Evolutionary conservation across 2,113 vertebrate genomes (phyloP).

Genomic region (Caloenas nicobarica): DNA sequence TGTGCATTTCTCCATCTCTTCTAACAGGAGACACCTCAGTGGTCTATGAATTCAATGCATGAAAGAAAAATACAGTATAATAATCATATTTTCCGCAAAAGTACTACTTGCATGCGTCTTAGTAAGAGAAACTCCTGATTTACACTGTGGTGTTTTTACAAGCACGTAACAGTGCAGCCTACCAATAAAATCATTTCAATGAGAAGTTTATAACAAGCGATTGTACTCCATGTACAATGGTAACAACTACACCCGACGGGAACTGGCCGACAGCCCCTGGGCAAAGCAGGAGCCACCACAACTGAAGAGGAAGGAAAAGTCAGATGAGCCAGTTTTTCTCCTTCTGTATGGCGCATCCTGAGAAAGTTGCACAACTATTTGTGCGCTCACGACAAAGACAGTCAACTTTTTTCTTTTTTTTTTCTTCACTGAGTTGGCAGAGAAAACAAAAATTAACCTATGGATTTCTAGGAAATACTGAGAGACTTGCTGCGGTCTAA

Average conservation of each 20-base stretch:
- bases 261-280: not conserved
- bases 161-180: fast-evolving
- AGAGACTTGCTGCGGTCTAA: not conserved
- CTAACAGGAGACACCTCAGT: not conserved
- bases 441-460: not conserved
- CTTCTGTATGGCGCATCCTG: not conserved
- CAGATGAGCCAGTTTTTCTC: fast-evolving
- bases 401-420: not conserved
- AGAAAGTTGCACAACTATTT: not conserved
- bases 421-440: not conserved
- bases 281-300: not conserved
- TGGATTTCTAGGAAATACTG: not conserved
- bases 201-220: not conserved
- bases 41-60: not conserved
- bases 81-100: not conserved
- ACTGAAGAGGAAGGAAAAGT: not conserved
- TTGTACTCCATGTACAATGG: not conserved
- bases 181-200: not conserved
- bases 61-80: not conserved
- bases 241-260: not conserved
- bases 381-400: not conserved
- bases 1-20: not conserved
- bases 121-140: not conserved
- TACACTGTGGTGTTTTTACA: not conserved
- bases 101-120: not conserved